Base-by-base conservation (phyloP, 2,113 vertebrate species). In the Camelus bactrianus region DNA sequence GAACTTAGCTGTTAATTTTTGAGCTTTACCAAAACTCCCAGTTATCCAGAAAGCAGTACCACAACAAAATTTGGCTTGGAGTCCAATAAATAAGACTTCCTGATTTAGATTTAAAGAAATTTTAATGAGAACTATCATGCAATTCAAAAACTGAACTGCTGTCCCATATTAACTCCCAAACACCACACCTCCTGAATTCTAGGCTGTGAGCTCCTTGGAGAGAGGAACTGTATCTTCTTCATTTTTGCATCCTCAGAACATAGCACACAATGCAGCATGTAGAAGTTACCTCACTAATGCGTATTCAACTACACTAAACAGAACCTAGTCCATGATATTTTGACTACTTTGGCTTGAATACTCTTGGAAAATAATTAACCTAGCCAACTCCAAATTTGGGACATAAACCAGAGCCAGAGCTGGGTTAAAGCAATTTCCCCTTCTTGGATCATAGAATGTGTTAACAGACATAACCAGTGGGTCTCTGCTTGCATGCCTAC, bases 341-440 rank as follows among this genome's bases (percentile, higher is more conserved):
- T 81, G 69, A 91, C 17, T 89, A 52, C 3, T 30, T 89, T 94
- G 76, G 30, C 30, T 9, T 52, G 35, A 72, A 11, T 28, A 5
- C 93, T 94, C 76, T 90, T 85, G 13, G 46, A 81, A 64, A 4
- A 62, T 30, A 96, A 94, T 69, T 88, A 82, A 90, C 17, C 2
- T 8, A 88, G 52, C 22, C 65, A 77, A 77, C 2, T 20, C 28
- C 76, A 89, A 38, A n/a, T 35, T 12, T 86, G 60, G 35, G 35
- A 60, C 67, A 17, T 46, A 16, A 83, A 4, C 60, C 7, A 38
- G 14, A 64, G 54, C 5, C 60, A 69, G 28, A 91, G 58, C 6
- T 54, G 9, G 28, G 14, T 88, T 42, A 88, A 11, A 72, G 22
- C 42, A n/a, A 46, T 46, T 64, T 88, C 38, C 12, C 42, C 26